phyloP scores from a whole-genome alignment of 92 coral and sea anemone genomes.

The Desmophyllum pertusum region DNA sequence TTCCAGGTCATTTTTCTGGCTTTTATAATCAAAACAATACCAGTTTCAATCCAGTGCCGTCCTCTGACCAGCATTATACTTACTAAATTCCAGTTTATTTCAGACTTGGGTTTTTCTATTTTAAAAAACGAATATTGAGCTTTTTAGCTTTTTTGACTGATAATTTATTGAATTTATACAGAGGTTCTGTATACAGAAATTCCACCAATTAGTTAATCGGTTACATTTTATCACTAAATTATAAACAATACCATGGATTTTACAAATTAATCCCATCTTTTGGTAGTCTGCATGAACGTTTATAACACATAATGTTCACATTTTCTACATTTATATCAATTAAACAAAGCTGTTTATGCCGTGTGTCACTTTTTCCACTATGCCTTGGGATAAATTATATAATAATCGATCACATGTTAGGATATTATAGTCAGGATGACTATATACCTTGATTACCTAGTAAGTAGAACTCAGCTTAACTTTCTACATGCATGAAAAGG shows the following conservation, averaged over 20 bases:
- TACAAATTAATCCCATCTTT: not conserved
- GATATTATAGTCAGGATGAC: not conserved
- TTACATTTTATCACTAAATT: not conserved
- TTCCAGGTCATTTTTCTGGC: constrained; percentile 11
- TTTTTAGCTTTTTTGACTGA: not conserved
- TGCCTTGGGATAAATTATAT: constrained; percentile 1
- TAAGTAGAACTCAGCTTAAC: constrained; percentile 9
- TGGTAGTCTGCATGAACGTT: constrained; percentile 8
- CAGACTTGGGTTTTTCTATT: not conserved
- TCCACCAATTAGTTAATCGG: not conserved
- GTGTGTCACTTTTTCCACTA: not conserved
- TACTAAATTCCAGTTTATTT: not conserved
- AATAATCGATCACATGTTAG: not conserved
- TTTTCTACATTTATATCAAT: constrained; percentile 1
- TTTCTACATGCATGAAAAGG: constrained; percentile 10
- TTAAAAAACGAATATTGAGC: constrained; percentile 1
- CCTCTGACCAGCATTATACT: constrained; percentile 15
- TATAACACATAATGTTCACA: constrained; percentile 1
- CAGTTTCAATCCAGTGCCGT: not conserved
- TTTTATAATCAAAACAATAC: constrained; percentile 1
- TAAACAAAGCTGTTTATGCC: constrained; percentile 7
- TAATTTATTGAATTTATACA: constrained; percentile 1
- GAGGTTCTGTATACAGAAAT: not conserved
- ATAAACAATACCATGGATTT: not conserved
- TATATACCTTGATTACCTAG: not conserved